Conservation (phyloP, 2,797 vertebrate species). For the Oryzias dopingdopingensis region DNA sequence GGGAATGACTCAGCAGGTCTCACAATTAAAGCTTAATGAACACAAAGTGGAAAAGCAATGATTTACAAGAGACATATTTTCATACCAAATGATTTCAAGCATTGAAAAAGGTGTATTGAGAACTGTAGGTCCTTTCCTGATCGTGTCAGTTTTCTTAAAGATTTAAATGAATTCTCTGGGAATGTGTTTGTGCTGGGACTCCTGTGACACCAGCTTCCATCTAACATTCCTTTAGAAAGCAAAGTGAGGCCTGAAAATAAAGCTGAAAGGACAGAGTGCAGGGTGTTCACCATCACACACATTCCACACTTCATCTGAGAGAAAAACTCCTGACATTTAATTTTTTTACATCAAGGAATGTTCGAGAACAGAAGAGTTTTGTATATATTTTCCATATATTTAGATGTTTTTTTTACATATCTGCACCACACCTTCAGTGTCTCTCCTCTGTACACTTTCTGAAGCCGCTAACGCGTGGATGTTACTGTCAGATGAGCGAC, state of each 20-base stretch:
- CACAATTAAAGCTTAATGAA: slow-evolving; percentile 56
- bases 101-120: slow-evolving; percentile 8
- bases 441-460: slow-evolving; percentile 59
- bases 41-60: slow-evolving; percentile 36
- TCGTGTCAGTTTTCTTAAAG: not conserved
- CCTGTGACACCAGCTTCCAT: slow-evolving; percentile 43
- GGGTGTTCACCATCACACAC: slow-evolving; percentile 39
- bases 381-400: slow-evolving; percentile 15
- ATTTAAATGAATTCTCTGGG: slow-evolving; percentile 17
- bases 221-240: slow-evolving; percentile 29
- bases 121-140: slow-evolving; percentile 20
- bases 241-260: slow-evolving; percentile 22
- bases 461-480: slow-evolving; percentile 4
- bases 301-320: slow-evolving; percentile 43
- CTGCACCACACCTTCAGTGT: slow-evolving; percentile 39
- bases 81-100: slow-evolving; percentile 11
- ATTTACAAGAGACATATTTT: slow-evolving; percentile 12
- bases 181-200: slow-evolving; percentile 16
- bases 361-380: slow-evolving; percentile 44
- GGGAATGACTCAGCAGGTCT: slow-evolving; percentile 14
- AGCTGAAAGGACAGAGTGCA: slow-evolving; percentile 28
- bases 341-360: slow-evolving; percentile 64
- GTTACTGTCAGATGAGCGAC: slow-evolving; percentile 19
- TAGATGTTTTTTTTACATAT: slow-evolving; percentile 19
- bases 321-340: slow-evolving; percentile 53